Evolutionary conservation across 2,888 invertebrate species (phyloP).

Genomic region (Sarcophaga variegata): DNA sequence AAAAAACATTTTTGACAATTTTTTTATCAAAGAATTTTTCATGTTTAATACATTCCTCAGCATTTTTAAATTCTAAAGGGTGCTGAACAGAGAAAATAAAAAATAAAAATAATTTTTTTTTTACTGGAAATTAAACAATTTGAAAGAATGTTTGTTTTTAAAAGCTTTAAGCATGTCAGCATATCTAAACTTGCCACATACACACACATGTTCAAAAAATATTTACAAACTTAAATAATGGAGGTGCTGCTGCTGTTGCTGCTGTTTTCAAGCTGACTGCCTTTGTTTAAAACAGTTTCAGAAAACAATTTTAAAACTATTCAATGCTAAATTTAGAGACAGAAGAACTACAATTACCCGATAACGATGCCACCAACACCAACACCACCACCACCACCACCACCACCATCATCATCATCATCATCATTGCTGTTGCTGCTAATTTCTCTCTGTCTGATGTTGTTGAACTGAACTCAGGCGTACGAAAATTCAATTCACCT

Average conservation of each 20-base stretch:
- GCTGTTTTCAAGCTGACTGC: not conserved
- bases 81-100: no score
- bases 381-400: not conserved
- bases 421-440: conserved; percentile 37
- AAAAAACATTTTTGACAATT: no score
- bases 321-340: conserved; percentile 57
- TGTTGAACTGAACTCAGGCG: conserved; percentile 57
- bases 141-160: not conserved
- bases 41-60: no score
- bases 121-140: not conserved
- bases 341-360: conserved; percentile 41
- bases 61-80: no score
- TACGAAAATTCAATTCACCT: conserved; percentile 32
- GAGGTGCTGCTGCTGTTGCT: not conserved
- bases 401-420: not conserved
- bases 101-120: not conserved
- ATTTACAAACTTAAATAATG: not conserved
- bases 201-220: not conserved
- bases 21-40: no score
- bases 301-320: conserved; percentile 31
- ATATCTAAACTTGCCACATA: not conserved
- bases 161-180: not conserved
- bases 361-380: not conserved
- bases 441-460: conserved; percentile 50
- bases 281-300: conserved; percentile 3